Base-by-base conservation (phyloP, 2,888 invertebrate genomes). In the Biston stratarius region DNA sequence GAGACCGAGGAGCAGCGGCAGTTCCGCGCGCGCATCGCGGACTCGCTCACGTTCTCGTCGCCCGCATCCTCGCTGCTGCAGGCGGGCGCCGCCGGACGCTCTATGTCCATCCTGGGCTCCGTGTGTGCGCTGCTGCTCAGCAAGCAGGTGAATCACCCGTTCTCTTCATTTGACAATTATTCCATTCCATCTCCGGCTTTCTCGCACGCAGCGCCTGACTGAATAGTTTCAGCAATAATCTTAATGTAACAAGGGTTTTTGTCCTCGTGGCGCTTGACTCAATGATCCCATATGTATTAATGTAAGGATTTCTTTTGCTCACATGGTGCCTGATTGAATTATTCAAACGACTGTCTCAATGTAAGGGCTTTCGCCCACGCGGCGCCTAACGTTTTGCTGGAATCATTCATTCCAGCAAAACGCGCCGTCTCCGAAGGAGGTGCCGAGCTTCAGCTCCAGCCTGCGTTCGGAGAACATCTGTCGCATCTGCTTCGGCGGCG, bases 401-500 rank as follows among this genome's bases (percentile, higher is more conserved):
- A n/a, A n/a, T 15, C 3, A 55, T 42, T 12, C 8, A 6, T 47
- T 34, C 11, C 51, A 59, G 49, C 67, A 74, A 67, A 71, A 67
- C 53, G 45, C 87, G 6, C 76, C 80, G 48, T 73, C 64, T 10
- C 80, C 85, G 3, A 91, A 91, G 67, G 87, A 86, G 64, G 88
- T 83, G 40, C 74, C 82, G 0, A 88, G 87, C 69, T 71, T 84
- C 56, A 78, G 85, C 6, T 86, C 83, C 64, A 90, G 89, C 76
- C 76, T 80, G 15, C 79, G 77, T 1, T 85, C 89, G 6, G 90
- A 89, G 69, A 89, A 85, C 82, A 92, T 94, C 77, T 94, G 94
- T 76, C 92, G 94, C 75, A 94, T 94, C 76, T 93, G 94, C 80
- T 93, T 93, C 85, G 93, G 93, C 71, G 93, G 93, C 64, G 89